Percentiles rank a stretch among this genome's conserved stretches.
Evolutionary conservation across 2,113 vertebrate genomes (phyloP).

Genomic region (Protobothrops flavoviridis): DNA sequence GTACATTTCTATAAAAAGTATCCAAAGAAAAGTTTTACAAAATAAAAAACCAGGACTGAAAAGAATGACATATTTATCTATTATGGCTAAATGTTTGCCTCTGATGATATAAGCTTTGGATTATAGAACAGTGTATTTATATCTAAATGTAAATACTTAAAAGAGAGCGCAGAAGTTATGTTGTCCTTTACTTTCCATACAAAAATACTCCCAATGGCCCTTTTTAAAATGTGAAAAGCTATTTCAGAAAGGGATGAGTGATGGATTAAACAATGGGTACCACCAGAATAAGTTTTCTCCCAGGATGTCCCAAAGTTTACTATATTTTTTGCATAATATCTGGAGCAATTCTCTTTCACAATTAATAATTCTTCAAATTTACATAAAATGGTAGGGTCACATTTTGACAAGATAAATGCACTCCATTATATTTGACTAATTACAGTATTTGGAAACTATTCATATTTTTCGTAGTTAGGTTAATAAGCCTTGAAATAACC

Average conservation of each 20-base stretch:
- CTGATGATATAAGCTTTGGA: neutral
- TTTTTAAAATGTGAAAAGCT: neutral
- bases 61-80: neutral
- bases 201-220: neutral
- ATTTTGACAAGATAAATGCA: neutral
- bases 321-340: neutral
- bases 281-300: neutral
- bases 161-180: neutral
- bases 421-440: conserved; percentile 6
- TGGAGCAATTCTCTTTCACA: neutral
- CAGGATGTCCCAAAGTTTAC: neutral
- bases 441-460: neutral
- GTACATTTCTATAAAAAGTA: neutral
- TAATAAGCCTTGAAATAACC: conserved; percentile 20
- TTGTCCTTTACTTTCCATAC: neutral
- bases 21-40: neutral
- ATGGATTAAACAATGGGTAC: neutral
- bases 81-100: neutral
- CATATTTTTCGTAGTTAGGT: conserved; percentile 7
- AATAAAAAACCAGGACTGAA: neutral
- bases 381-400: neutral
- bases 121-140: neutral
- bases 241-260: neutral
- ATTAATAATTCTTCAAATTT: neutral
- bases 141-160: neutral